Conservation (phyloP, 1,140 invertebrate genomes). For the Hylyphantes graminicola region DNA sequence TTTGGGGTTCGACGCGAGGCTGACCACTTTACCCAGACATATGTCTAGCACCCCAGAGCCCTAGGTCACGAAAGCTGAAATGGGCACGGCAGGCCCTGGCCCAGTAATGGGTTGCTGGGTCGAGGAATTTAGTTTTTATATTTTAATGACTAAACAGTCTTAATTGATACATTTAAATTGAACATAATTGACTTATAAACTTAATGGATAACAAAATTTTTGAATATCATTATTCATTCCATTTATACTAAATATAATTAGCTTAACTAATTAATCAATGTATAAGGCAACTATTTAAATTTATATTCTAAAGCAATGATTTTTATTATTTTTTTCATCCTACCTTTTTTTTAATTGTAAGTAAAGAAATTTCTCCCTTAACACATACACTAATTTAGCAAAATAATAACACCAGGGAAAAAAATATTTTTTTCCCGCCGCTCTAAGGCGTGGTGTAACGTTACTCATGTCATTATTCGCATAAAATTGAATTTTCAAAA, state of each 20-base stretch:
- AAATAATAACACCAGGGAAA: background rate
- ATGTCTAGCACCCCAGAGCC: too few species aligned
- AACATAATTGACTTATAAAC: too few species aligned
- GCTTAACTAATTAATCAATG: background rate
- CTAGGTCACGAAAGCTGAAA: too few species aligned
- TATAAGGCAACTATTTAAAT: background rate
- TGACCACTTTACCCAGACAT: too few species aligned
- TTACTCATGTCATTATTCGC: constrained; percentile 52
- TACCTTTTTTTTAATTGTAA: constrained; percentile 53
- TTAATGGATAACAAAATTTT: too few species aligned
- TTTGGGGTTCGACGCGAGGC: too few species aligned
- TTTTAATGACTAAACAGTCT: too few species aligned
- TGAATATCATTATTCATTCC: background rate
- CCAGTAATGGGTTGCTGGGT: too few species aligned
- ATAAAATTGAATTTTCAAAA: constrained; percentile 56
- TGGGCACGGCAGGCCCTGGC: too few species aligned
- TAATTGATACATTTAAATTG: too few species aligned
- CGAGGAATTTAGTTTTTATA: too few species aligned
- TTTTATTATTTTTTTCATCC: constrained; percentile 4
- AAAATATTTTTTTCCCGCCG: background rate
- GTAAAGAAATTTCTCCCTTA: constrained; percentile 11
- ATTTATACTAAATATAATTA: background rate
- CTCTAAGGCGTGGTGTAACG: constrained; percentile 21
- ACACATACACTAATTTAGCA: background rate
- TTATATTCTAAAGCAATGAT: background rate